Evolutionary conservation across 1,140 invertebrate species (phyloP), one percentile per base, ranked within the genome.

Genomic region (Pantala flavescens): DNA sequence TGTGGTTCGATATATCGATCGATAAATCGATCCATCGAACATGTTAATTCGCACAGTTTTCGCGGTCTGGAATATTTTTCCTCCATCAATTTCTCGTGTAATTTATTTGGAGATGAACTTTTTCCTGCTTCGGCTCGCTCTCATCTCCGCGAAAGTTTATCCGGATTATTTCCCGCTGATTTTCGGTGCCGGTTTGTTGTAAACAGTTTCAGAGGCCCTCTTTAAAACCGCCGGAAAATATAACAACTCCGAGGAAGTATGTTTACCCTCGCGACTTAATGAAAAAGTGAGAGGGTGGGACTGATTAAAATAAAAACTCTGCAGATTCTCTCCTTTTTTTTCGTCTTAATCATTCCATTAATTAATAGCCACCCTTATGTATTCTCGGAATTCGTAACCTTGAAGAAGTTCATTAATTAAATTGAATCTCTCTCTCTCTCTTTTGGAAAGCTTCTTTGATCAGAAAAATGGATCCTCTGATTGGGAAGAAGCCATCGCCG

Each of bases 361-460:
- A 63, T 63, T 63, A 63, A 63, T 63, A 63, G 16, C 49, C 12
- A 16, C 49, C 49, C 49, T 63, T 63, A 21, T 19, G 49, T 19
- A 63, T 63, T 63, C 49, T 63, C n/a, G 49, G 49, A 63, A 63
- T 19, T 63, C 16, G 49, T 63, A 63, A 63, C 49, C 49, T 63
- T 63, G 49, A 63, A 63, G 49, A 63, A 63, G 16, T 63, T 63
- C 49, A 21, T 21, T 19, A 63, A 63, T 63, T 63, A 63, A 63
- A 63, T 63, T 63, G 49, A 12, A 63, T 63, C 49, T 36, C 49
- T 63, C n/a, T n/a, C n/a, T n/a, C n/a, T n/a, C n/a, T n/a, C n/a
- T n/a, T n/a, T n/a, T 3, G 49, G 12, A 12, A 63, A 16, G 49
- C 49, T 21, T 5, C 49, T 21, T 21, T 21, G n/a, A 63, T 63